Percentiles rank a stretch among this genome's conserved stretches.
Conservation (phyloP, 2,113 vertebrate genomes). For the mouse (Mus musculus) region GRCm39 chr5:14880001-14880500, state of each 20-base stretch:
- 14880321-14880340: neutral
- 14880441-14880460: too few relatives aligned
- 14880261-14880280: neutral
- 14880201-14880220: neutral
- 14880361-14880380: too few relatives aligned
- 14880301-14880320: neutral
- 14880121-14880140: neutral
- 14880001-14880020: neutral
- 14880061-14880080: conserved; percentile 25
- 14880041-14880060: neutral
- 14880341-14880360: too few relatives aligned
- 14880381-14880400: too few relatives aligned
- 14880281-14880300: neutral
- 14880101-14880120: neutral
- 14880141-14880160: neutral
- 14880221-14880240: neutral
- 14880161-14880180: neutral
- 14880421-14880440: too few relatives aligned
- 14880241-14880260: too few relatives aligned
- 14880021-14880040: neutral
- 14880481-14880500: too few relatives aligned
- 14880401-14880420: too few relatives aligned
- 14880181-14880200: neutral
- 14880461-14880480: too few relatives aligned
- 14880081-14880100: conserved; percentile 6